Conservation (phyloP, 2,888 invertebrate species). For the Acronicta alni region DNA sequence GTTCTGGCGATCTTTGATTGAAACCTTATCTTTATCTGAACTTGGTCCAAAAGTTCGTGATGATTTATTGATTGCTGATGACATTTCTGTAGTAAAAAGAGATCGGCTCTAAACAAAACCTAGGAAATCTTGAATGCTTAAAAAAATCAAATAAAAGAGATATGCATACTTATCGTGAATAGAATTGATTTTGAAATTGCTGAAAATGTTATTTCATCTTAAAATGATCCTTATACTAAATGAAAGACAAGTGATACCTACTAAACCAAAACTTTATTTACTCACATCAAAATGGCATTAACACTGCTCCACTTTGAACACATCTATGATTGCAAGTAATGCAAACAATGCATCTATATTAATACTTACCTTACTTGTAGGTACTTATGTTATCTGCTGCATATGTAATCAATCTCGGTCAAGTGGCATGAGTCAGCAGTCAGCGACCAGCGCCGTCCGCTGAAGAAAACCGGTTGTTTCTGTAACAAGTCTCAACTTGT, state of each 20-base stretch:
- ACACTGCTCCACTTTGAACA: neutral
- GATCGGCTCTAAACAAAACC: too few species aligned
- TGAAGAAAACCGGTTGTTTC: slow-evolving; percentile 33
- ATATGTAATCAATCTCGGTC: slow-evolving; percentile 35
- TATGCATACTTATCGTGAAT: too few species aligned
- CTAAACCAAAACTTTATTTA: too few species aligned
- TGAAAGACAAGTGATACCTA: too few species aligned
- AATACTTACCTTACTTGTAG: neutral
- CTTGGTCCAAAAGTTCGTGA: slow-evolving; percentile 23
- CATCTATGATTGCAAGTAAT: neutral
- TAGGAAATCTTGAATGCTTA: too few species aligned
- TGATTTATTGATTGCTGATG: slow-evolving; percentile 39
- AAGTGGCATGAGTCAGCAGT: slow-evolving; percentile 33
- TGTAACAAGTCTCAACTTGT: slow-evolving; percentile 27
- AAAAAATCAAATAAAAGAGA: too few species aligned
- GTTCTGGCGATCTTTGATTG: slow-evolving; percentile 41
- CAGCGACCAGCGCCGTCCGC: neutral
- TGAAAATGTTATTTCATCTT: too few species aligned
- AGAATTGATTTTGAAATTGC: too few species aligned
- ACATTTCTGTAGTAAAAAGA: neutral
- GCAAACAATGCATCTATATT: neutral
- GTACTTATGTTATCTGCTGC: slow-evolving; percentile 6
- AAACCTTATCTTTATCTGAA: slow-evolving; percentile 43
- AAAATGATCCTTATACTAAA: too few species aligned
- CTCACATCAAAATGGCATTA: too few species aligned